These are phyloP conservation scores for Esperia sulphurella DNA, from an alignment of 2,888 invertebrate genomes.

Conservation along the genomic window DNA sequence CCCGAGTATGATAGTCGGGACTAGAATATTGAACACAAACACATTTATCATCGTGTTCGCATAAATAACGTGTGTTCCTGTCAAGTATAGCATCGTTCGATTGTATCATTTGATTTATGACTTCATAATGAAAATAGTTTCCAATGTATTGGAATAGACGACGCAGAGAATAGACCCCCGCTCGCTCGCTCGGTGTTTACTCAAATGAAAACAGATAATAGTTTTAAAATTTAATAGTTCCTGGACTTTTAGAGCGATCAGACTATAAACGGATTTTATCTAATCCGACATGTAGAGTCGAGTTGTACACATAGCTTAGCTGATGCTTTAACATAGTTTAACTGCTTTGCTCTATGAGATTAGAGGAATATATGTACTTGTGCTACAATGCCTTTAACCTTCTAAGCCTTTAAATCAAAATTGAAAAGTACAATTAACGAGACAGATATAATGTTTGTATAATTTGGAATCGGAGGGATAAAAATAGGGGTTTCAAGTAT, in stretches of 20 bases:
- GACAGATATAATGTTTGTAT: too few species aligned
- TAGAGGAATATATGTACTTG: too few species aligned
- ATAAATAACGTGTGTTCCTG: conserved; percentile 61
- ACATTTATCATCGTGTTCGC: conserved; percentile 61
- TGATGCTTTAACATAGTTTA: too few species aligned
- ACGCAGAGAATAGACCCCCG: conserved; percentile 25
- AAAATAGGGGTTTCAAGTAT: too few species aligned
- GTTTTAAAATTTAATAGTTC: conserved; percentile 18
- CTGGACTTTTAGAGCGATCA: background rate
- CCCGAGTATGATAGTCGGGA: background rate
- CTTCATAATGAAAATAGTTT: conserved; percentile 73
- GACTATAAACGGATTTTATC: too few species aligned
- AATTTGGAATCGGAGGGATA: too few species aligned
- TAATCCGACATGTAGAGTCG: too few species aligned
- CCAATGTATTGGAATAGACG: conserved; percentile 37
- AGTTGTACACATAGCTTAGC: too few species aligned
- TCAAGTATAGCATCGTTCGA: conserved; percentile 59
- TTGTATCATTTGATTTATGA: conserved; percentile 71
- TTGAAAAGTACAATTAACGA: too few species aligned
- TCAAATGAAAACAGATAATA: conserved; percentile 35
- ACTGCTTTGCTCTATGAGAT: too few species aligned
- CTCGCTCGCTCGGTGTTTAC: conserved; percentile 25
- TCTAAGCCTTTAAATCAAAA: too few species aligned
- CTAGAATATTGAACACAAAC: conserved; percentile 32
- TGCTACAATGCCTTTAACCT: too few species aligned